Percentiles rank a stretch among this genome's conserved stretches.
These are phyloP conservation scores for Perccottus glenii DNA, from an alignment of 2,113 vertebrate genomes.

Conservation along the genomic window DNA sequence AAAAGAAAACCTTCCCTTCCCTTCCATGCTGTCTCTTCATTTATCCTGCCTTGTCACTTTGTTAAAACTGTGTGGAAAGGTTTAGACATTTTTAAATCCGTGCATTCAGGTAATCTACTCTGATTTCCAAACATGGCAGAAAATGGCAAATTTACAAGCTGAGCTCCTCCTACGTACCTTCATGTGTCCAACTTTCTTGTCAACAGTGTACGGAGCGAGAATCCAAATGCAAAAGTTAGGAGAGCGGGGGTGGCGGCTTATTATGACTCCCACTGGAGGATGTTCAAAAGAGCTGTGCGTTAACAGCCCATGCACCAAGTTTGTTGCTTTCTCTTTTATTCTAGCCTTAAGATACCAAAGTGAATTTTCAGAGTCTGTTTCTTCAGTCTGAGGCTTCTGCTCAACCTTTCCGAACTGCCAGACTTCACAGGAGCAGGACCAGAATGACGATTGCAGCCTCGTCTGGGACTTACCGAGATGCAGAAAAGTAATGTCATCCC, in stretches of 20 bases:
- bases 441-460: conserved; percentile 55
- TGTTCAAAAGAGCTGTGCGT: conserved; percentile 62
- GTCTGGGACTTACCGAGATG: conserved; percentile 27
- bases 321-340: conserved; percentile 72
- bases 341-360: conserved; percentile 77
- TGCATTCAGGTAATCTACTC: conserved; percentile 26
- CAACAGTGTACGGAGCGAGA: conserved; percentile 27
- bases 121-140: conserved; percentile 10
- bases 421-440: conserved; percentile 62
- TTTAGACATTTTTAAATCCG: conserved; percentile 17
- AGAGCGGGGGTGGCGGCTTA: conserved; percentile 47
- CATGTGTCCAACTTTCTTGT: conserved; percentile 49
- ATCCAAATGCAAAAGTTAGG: conserved; percentile 46
- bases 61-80: conserved; percentile 7
- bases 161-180: conserved; percentile 15
- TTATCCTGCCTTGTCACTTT: conserved; percentile 24
- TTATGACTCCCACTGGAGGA: conserved; percentile 60
- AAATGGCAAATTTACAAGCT: conserved; percentile 18
- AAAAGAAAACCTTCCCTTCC: conserved; percentile 7
- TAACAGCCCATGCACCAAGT: conserved; percentile 41
- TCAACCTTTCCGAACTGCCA: conserved; percentile 58
- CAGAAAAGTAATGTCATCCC: neutral
- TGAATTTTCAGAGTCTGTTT: conserved; percentile 67
- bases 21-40: conserved; percentile 1
- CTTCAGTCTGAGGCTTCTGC: conserved; percentile 44